These are phyloP conservation scores for Pogonocichla stellata DNA, from an alignment of 2,113 vertebrate species.

Conservation along the genomic window DNA sequence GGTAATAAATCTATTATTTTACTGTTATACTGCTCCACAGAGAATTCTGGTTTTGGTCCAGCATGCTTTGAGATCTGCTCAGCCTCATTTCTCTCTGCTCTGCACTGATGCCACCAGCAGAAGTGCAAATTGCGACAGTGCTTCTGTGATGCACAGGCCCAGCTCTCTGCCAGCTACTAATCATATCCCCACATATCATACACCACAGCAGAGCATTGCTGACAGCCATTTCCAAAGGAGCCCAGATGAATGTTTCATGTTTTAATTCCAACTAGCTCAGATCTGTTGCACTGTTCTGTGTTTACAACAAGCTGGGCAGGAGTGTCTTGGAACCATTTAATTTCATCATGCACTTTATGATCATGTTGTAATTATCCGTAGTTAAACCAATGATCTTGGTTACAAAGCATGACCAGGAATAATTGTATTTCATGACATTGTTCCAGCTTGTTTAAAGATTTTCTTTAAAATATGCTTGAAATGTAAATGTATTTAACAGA, in stretches of 20 bases:
- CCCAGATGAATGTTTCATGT: not conserved
- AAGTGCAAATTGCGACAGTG: not conserved
- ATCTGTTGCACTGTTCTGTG: not conserved
- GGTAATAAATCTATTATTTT: conserved; percentile 53
- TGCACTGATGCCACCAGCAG: conserved; percentile 4
- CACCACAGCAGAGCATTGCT: not conserved
- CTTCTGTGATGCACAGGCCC: conserved; percentile 30
- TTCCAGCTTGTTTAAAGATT: not conserved
- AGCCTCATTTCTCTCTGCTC: conserved; percentile 7
- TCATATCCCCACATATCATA: not conserved
- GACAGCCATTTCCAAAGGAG: not conserved
- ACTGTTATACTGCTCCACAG: not conserved
- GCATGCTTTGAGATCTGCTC: conserved; percentile 20
- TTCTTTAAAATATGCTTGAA: not conserved
- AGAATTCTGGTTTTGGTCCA: conserved; percentile 51
- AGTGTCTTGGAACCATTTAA: not conserved
- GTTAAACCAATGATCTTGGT: not conserved
- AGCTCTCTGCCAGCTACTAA: not conserved
- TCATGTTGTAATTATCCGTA: not conserved
- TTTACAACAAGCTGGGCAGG: not conserved
- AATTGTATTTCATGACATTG: not conserved
- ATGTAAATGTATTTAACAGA: not conserved
- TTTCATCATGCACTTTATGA: accelerated
- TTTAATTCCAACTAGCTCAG: not conserved
- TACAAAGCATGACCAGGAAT: not conserved